Evolutionary conservation across 1,140 invertebrate genomes (phyloP).

Genomic region (Neotoxoptera formosana): DNA sequence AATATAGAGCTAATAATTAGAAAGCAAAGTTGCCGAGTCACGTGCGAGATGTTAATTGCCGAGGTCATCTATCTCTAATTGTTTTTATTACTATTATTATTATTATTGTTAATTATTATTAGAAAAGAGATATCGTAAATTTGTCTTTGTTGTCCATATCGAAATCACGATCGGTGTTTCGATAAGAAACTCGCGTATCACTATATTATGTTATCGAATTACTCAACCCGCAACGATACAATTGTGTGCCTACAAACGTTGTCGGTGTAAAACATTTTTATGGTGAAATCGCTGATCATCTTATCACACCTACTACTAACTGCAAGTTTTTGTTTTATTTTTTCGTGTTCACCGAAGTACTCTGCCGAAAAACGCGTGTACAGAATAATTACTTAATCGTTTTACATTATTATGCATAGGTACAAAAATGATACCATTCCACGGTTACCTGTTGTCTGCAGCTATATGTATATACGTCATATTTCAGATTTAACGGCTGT

Average conservation of each 20-base stretch:
- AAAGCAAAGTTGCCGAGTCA: not conserved
- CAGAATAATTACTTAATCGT: not conserved
- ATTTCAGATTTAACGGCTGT: not conserved
- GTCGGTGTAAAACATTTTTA: not conserved
- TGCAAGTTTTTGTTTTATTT: not conserved
- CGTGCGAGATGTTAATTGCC: not conserved
- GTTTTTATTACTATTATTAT: not conserved
- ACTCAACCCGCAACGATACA: not conserved
- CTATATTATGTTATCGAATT: not conserved
- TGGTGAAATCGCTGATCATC: not conserved
- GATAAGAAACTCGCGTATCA: not conserved
- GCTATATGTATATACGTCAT: not conserved
- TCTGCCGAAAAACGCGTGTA: not conserved
- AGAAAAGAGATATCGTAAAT: not conserved
- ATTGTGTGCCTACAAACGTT: not conserved
- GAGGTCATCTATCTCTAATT: not conserved
- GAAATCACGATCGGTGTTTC: not conserved
- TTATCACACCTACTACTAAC: not conserved
- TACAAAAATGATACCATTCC: not conserved
- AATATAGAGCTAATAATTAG: not conserved
- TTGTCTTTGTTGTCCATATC: slow-evolving; percentile 16
- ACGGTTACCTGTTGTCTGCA: not conserved
- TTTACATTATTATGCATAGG: not conserved
- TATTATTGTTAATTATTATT: not conserved
- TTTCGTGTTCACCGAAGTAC: not conserved